Percentiles rank a stretch among this genome's conserved stretches.
These are phyloP conservation scores for Vulpes vulpes DNA, from an alignment of 2,113 vertebrate genomes.

Conservation along the genomic window DNA sequence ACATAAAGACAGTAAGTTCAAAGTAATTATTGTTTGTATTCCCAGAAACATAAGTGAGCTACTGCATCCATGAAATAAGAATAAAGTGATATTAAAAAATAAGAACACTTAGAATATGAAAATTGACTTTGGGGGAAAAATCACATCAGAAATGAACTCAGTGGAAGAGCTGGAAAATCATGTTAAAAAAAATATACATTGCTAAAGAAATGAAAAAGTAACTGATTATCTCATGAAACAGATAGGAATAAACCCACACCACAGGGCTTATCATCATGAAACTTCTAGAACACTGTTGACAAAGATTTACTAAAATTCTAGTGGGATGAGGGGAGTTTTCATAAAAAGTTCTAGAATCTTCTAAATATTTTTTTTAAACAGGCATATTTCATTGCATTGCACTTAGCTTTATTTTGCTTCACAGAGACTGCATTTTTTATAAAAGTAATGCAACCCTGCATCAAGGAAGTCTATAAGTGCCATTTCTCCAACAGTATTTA, in stretches of 20 bases:
- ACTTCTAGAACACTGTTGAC: neutral
- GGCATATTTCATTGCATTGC: neutral
- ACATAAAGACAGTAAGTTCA: neutral
- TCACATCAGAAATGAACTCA: neutral
- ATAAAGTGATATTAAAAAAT: neutral
- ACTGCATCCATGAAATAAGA: neutral
- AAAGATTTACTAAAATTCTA: neutral
- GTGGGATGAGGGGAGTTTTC: neutral
- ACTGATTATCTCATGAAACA: neutral
- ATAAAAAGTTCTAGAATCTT: neutral
- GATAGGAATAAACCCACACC: neutral
- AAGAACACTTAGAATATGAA: neutral
- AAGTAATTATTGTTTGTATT: neutral
- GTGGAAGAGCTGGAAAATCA: neutral
- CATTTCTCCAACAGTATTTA: neutral
- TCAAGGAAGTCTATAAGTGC: neutral
- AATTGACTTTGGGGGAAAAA: neutral
- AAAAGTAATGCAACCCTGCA: neutral
- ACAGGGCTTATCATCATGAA: neutral
- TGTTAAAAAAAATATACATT: neutral
- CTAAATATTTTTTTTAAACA: neutral
- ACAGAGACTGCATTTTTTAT: no score
- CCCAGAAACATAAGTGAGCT: neutral
- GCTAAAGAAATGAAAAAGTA: neutral
- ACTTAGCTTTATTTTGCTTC: neutral